Percentiles rank a stretch among this genome's conserved stretches.
Conservation (phyloP, 2,113 vertebrate species). For the Promerops cafer region DNA sequence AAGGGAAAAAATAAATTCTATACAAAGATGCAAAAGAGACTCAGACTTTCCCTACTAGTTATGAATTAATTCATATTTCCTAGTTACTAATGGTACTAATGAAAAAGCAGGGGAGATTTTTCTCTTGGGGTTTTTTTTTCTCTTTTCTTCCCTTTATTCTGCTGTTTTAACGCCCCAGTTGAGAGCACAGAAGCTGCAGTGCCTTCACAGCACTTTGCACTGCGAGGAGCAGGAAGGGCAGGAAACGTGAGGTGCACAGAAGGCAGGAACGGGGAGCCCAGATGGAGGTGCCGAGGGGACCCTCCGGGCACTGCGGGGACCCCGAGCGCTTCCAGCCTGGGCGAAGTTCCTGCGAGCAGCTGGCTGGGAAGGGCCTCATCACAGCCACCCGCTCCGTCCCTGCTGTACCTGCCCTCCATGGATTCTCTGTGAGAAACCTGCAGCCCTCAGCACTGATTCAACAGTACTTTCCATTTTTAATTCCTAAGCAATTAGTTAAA, state of each 20-base stretch:
- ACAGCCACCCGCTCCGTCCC: fast-evolving
- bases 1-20: not conserved
- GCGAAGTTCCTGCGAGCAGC: not conserved
- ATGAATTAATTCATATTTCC: not conserved
- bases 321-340: not conserved
- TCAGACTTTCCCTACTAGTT: not conserved
- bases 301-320: fast-evolving
- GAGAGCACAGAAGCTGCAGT: not conserved
- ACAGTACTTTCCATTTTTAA: not conserved
- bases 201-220: not conserved
- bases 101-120: not conserved
- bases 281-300: not conserved
- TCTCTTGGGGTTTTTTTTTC: too few species aligned
- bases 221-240: not conserved
- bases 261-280: not conserved
- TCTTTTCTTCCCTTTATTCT: not conserved
- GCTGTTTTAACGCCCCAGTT: not conserved
- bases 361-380: not conserved
- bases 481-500: not conserved
- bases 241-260: not conserved
- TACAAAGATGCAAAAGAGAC: not conserved
- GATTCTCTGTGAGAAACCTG: not conserved
- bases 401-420: not conserved
- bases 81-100: not conserved
- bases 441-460: not conserved